These are phyloP conservation scores for Alethe diademata DNA, from an alignment of 2,113 vertebrate species.

Conservation along the genomic window DNA sequence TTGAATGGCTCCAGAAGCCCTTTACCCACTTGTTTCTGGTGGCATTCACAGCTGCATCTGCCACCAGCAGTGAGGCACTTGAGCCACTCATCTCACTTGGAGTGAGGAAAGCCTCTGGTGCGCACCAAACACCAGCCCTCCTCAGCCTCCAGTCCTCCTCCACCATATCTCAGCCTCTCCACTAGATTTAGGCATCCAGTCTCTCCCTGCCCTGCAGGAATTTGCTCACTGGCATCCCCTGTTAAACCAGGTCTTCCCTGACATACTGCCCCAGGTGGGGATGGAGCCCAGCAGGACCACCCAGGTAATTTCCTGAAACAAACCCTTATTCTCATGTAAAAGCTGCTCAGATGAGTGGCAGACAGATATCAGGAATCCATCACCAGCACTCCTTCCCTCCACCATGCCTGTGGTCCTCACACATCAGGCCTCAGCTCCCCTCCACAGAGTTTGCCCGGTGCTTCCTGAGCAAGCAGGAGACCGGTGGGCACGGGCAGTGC, in stretches of 20 bases:
- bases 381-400: background rate
- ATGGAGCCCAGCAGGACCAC: background rate
- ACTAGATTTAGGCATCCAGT: background rate
- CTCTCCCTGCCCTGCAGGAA: background rate
- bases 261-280: fast-evolving
- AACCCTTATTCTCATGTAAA: background rate
- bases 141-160: background rate
- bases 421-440: background rate
- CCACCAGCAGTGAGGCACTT: background rate
- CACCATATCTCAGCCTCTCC: background rate
- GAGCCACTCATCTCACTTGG: fast-evolving
- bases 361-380: background rate
- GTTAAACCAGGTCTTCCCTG: background rate
- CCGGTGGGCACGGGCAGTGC: fast-evolving
- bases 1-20: background rate
- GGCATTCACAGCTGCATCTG: background rate
- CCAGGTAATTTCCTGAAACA: background rate
- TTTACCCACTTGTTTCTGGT: background rate
- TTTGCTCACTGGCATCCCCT: background rate
- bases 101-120: background rate
- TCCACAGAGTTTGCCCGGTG: fast-evolving
- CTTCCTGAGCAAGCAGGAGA: background rate
- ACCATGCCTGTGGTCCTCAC: background rate
- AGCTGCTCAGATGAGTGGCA: background rate
- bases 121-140: background rate